Evolutionary conservation across 1,140 invertebrate genomes (phyloP).

Genomic region (Drosophila lacteicornis): DNA sequence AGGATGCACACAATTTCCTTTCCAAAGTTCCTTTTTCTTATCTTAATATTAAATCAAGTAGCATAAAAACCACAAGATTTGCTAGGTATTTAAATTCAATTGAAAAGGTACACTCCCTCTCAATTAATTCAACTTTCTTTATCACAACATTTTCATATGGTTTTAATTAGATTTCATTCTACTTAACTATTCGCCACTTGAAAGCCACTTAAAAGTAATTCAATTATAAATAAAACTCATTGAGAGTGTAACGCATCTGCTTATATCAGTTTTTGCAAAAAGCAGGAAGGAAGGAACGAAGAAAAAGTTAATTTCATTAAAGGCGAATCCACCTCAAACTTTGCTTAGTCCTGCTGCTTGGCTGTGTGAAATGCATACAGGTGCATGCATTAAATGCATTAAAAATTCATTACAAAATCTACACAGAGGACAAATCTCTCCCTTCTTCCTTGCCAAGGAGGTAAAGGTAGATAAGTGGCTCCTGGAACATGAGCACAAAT

Average conservation of each 20-base stretch:
- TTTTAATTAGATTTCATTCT: conserved; percentile 49
- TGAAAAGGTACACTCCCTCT: neutral
- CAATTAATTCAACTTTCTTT: neutral
- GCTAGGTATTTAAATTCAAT: neutral
- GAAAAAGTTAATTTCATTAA: conserved; percentile 66
- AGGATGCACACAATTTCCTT: neutral
- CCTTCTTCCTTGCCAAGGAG: neutral
- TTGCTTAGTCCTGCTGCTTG: conserved; percentile 10
- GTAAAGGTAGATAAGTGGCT: conserved; percentile 25
- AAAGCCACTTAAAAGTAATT: conserved; percentile 72
- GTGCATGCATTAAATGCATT: conserved; percentile 61
- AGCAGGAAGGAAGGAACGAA: conserved; percentile 4
- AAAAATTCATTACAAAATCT: conserved; percentile 75
- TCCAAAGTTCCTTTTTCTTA: neutral
- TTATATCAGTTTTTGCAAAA: conserved; percentile 54
- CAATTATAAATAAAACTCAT: conserved; percentile 71
- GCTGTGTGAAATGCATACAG: conserved; percentile 31
- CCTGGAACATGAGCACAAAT: conserved; percentile 48
- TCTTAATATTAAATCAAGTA: neutral
- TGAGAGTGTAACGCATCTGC: conserved; percentile 52
- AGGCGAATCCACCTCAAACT: conserved; percentile 12
- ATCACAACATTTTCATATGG: conserved; percentile 38
- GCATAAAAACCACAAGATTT: too few species aligned
- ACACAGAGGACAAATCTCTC: conserved; percentile 29
- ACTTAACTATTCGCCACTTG: conserved; percentile 49